A percentile compares a stretch with the other conserved stretches of the same genome.
phyloP scores from a whole-genome alignment of 2,888 invertebrate species.

The Cheilosia variabilis region DNA sequence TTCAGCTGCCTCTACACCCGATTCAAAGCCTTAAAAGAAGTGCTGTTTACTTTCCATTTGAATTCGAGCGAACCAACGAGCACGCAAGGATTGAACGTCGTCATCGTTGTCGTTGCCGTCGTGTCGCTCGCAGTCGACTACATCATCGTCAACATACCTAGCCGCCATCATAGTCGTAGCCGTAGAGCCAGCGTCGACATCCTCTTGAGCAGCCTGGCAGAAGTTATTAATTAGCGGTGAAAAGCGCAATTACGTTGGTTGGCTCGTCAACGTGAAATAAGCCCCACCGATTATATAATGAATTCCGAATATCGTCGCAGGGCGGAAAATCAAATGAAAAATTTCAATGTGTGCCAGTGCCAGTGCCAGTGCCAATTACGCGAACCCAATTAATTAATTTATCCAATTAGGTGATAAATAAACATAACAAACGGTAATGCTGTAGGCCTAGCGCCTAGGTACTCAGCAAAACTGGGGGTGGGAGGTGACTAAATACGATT shows the following conservation, averaged over 20 bases:
- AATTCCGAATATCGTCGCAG: slow-evolving; percentile 67
- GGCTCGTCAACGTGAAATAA: slow-evolving; percentile 69
- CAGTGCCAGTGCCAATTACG: slow-evolving; percentile 59
- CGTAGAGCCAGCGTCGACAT: slow-evolving; percentile 10
- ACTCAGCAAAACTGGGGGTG: neutral
- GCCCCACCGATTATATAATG: slow-evolving; percentile 68
- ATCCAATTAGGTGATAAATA: slow-evolving; percentile 73
- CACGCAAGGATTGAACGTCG: slow-evolving; percentile 52
- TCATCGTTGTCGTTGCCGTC: slow-evolving; percentile 19
- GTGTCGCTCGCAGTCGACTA: slow-evolving; percentile 19
- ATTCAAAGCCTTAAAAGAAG: slow-evolving; percentile 64
- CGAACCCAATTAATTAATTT: slow-evolving; percentile 41
- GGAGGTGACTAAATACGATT: slow-evolving; percentile 32
- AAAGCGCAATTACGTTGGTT: slow-evolving; percentile 72
- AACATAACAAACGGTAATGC: slow-evolving; percentile 65
- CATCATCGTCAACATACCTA: slow-evolving; percentile 27
- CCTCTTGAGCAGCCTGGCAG: slow-evolving; percentile 61
- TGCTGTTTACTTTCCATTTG: slow-evolving; percentile 70
- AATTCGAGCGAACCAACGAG: slow-evolving; percentile 63
- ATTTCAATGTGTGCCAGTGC: slow-evolving; percentile 54
- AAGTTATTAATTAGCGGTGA: slow-evolving; percentile 75
- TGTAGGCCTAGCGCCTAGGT: neutral
- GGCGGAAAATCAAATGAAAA: slow-evolving; percentile 68
- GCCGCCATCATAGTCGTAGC: slow-evolving; percentile 11
- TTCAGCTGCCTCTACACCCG: slow-evolving; percentile 37